Evolutionary conservation across 2,888 invertebrate species (phyloP), one percentile per base, ranked within the genome.

Genomic region (Drosophila tripunctata): DNA sequence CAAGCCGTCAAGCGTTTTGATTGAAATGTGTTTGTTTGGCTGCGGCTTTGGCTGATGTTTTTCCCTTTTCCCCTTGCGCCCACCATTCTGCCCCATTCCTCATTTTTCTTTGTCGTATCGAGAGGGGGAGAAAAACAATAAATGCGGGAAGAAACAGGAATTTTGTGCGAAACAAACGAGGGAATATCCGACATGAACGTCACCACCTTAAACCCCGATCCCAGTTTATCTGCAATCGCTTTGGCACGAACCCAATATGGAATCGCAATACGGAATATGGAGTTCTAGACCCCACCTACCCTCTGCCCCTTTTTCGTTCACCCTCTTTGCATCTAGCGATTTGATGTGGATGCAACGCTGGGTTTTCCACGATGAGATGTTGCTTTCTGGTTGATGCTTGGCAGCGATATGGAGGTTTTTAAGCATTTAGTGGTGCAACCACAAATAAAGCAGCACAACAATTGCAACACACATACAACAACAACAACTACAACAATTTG

Each of bases 11-110:
- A 67, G 58, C 76, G 67, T 72, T 86, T 78, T 80, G 86, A 86
- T 86, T 83, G 83, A 83, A 83, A 86, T 86, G 83, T 83, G 86
- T 83, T 86, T 83, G 80, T 79, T 83, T 71, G 75, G 67, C 77
- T 79, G 79, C 69, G 79, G 71, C 74, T 82, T 71, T 67, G 43
- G 44, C 63, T 58, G 67, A 38, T 48, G 48, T 67, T 41, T 15
- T 7, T 14, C 55, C 52, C 47, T 19, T 21, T 17, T 2, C 15
- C 10, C 36, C 36, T 15, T 3, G n/a, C n/a, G 3, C 15, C 6
- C 50, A 10, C 2, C 17, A 8, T 15, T 17, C 7, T 7, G 10
- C 47, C 14, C 17, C 22, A 38, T 24, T 4, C 12, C 43, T 15
- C 56, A 22, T n/a, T 27, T 33, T 21, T 30, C 27, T 3, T 30